phyloP scores from a whole-genome alignment of 2,888 invertebrate genomes.

The Acanthosepion pharaonis region DNA sequence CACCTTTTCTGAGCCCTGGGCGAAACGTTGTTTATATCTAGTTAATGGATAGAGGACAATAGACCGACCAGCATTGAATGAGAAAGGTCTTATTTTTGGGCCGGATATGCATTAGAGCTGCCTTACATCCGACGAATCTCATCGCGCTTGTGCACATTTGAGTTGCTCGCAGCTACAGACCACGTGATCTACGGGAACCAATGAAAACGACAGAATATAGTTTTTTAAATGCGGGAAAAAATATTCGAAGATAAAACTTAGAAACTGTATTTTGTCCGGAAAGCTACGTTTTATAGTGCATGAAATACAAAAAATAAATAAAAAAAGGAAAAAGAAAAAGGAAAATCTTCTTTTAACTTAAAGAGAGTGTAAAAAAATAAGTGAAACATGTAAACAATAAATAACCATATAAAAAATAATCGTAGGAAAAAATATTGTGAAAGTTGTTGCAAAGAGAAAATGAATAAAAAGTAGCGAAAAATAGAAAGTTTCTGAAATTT shows the following conservation, averaged over 20 bases:
- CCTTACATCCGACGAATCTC: conserved; percentile 1
- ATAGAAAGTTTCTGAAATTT: not conserved
- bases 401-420: not conserved
- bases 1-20: not conserved
- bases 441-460: not conserved
- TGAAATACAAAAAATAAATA: not conserved
- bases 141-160: not conserved
- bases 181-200: not conserved
- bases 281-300: not conserved
- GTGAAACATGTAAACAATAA: not conserved
- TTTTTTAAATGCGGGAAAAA: not conserved
- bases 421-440: not conserved
- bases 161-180: not conserved
- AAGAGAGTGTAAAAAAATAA: not conserved
- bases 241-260: not conserved
- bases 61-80: not conserved
- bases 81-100: conserved; percentile 33
- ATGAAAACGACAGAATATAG: not conserved
- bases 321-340: not conserved
- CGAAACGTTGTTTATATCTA: conserved; percentile 33
- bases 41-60: conserved; percentile 33
- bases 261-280: not conserved
- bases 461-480: not conserved
- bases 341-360: not conserved
- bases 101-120: conserved; percentile 33